Conservation (phyloP, 2,888 invertebrate species). For the Rhagonycha fulva region DNA sequence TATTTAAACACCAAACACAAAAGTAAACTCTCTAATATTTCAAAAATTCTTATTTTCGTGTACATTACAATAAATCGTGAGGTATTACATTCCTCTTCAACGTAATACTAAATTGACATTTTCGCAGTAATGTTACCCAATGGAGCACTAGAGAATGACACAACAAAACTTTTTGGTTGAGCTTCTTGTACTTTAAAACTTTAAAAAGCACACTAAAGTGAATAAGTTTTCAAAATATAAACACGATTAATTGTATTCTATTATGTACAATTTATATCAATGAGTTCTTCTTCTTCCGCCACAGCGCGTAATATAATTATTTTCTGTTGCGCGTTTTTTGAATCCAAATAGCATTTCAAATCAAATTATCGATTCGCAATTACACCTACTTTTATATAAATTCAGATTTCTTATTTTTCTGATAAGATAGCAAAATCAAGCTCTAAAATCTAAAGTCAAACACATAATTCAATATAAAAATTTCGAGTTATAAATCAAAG, state of each 20-base stretch:
- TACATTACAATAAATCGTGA: conserved; percentile 5
- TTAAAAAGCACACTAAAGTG: background rate
- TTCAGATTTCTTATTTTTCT: background rate
- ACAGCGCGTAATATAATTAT: too few species aligned
- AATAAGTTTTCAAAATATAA: conserved; percentile 2
- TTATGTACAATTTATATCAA: background rate
- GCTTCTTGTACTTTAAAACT: background rate
- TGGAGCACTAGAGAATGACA: conserved; percentile 3
- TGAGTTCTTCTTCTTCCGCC: background rate
- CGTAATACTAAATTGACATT: conserved; percentile 7
- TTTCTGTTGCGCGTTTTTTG: background rate
- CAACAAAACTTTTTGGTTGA: background rate
- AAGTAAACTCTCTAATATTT: background rate
- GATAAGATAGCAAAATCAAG: background rate
- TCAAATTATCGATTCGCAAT: background rate
- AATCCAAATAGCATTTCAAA: background rate
- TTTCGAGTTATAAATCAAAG: background rate
- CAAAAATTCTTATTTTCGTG: background rate
- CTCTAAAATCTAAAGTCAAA: background rate
- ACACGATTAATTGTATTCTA: background rate
- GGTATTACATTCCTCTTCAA: conserved; percentile 3
- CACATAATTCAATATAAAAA: background rate
- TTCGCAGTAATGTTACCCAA: conserved; percentile 6
- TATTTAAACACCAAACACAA: background rate
- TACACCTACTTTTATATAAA: background rate